Percentiles rank a stretch among this genome's conserved stretches.
Evolutionary conservation across 2,888 invertebrate species (phyloP).

Genomic region (Acanthococcus lagerstroemiae): DNA sequence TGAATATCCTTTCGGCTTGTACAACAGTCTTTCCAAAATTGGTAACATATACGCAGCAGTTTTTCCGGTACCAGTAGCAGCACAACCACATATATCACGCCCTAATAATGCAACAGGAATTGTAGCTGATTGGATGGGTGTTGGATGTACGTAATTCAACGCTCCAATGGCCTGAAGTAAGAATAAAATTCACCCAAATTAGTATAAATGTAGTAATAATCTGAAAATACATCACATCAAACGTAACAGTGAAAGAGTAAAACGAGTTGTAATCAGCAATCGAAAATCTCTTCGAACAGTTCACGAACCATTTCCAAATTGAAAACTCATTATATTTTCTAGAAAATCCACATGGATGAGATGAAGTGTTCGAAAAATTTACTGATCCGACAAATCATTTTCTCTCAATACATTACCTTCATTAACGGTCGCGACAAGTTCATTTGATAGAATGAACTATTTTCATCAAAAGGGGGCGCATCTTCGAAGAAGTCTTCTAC

Average conservation of each 20-base stretch:
- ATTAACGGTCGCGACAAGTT: slow-evolving; percentile 87
- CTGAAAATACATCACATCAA: too few relatives aligned
- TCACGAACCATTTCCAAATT: background rate
- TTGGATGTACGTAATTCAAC: slow-evolving; percentile 85
- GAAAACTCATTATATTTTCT: background rate
- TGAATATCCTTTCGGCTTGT: slow-evolving; percentile 59
- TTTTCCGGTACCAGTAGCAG: slow-evolving; percentile 96
- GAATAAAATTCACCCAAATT: background rate
- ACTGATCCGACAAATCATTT: too few relatives aligned
- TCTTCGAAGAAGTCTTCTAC: slow-evolving; percentile 53
- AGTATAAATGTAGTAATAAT: too few relatives aligned
- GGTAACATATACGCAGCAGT: slow-evolving; percentile 99
- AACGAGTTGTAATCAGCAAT: too few relatives aligned
- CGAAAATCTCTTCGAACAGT: too few relatives aligned
- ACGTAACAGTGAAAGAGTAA: too few relatives aligned
- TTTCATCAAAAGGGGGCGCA: slow-evolving; percentile 51
- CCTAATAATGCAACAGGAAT: slow-evolving; percentile 89
- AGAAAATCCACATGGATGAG: too few relatives aligned
- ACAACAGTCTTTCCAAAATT: slow-evolving; percentile 83
- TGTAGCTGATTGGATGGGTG: slow-evolving; percentile 91
- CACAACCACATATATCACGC: slow-evolving; percentile 94
- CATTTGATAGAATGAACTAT: slow-evolving; percentile 81
- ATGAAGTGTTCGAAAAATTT: too few relatives aligned
- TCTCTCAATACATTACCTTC: slow-evolving; percentile 54
- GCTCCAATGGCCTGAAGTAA: slow-evolving; percentile 61